Conservation (phyloP, 2,888 invertebrate species). For the Apomyelois bistriatella region DNA sequence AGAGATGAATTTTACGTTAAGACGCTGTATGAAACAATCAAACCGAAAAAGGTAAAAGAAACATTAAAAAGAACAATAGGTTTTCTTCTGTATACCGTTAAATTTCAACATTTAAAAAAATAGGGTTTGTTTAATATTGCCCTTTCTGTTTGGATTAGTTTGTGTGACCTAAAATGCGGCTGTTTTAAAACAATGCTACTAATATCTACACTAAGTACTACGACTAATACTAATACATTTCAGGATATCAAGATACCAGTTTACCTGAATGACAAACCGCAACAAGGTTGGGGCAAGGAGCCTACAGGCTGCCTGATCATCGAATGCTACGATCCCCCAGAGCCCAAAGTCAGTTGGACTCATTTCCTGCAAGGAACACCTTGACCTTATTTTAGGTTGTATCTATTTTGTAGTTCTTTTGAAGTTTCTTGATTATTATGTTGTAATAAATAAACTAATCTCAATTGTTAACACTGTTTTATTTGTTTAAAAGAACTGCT, state of each 20-base stretch:
- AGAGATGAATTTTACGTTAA: conserved; percentile 59
- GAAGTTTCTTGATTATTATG: conserved; percentile 16
- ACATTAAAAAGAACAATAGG: neutral
- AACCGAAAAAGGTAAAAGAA: conserved; percentile 39
- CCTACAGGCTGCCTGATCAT: conserved; percentile 62
- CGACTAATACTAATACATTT: conserved; percentile 14
- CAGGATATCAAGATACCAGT: conserved; percentile 57
- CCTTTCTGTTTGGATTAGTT: too few relatives aligned
- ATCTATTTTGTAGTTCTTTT: conserved; percentile 19
- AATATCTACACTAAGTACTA: too few relatives aligned
- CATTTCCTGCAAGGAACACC: conserved; percentile 61
- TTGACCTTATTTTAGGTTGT: conserved; percentile 25
- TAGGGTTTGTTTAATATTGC: too few relatives aligned
- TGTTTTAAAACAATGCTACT: too few relatives aligned
- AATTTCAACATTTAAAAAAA: too few relatives aligned
- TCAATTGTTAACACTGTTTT: neutral
- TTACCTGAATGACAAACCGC: conserved; percentile 41
- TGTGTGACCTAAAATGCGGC: too few relatives aligned
- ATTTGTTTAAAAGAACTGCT: neutral
- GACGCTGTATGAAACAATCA: conserved; percentile 33
- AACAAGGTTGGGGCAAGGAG: conserved; percentile 29
- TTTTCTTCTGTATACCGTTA: neutral
- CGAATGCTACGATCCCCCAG: conserved; percentile 51
- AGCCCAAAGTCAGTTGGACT: conserved; percentile 59
- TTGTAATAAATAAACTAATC: conserved; percentile 13